Conservation (phyloP, 1,140 invertebrate genomes). For the Drosophila nikananu region DNA sequence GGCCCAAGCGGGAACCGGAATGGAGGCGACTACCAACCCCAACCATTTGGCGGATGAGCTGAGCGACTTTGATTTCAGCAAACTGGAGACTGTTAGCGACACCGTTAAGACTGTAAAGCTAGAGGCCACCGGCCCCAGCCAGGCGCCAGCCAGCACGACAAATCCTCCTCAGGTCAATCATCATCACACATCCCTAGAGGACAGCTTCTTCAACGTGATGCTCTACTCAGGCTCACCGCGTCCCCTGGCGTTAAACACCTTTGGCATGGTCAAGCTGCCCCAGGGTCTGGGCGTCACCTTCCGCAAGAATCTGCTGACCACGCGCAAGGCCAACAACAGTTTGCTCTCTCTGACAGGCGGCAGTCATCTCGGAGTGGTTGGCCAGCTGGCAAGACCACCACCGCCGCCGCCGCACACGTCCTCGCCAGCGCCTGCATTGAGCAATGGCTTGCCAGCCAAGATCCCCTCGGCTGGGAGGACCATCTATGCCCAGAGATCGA, state of each 20-base stretch:
- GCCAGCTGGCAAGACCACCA: conserved; percentile 63
- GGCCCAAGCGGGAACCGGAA: conserved; percentile 32
- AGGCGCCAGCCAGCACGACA: conserved; percentile 37
- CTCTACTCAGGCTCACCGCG: conserved; percentile 74
- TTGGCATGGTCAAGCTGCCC: conserved; percentile 75
- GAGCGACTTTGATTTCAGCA: conserved; percentile 68
- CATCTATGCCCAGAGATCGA: conserved; percentile 66
- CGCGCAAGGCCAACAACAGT: conserved; percentile 75
- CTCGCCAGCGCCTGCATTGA: conserved; percentile 34
- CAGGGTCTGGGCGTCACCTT: conserved; percentile 74
- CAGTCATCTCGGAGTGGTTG: conserved; percentile 60
- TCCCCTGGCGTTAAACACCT: conserved; percentile 76
- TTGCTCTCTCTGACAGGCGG: conserved; percentile 62
- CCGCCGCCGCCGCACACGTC: conserved; percentile 33
- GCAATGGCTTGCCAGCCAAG: conserved; percentile 52
- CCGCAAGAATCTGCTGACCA: conserved; percentile 72
- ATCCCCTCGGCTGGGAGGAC: conserved; percentile 48
- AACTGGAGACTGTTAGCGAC: conserved; percentile 78
- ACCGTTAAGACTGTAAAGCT: conserved; percentile 78
- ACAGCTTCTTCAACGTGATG: conserved; percentile 73
- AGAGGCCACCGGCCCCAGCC: conserved; percentile 42
- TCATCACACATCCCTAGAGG: conserved; percentile 54
- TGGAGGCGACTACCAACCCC: not conserved
- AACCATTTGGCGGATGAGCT: conserved; percentile 62
- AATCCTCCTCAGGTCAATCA: conserved; percentile 41